Percentiles rank a stretch among this genome's conserved stretches.
Evolutionary conservation across 2,113 vertebrate genomes (phyloP).

Genomic region (Spermophilus dauricus): DNA sequence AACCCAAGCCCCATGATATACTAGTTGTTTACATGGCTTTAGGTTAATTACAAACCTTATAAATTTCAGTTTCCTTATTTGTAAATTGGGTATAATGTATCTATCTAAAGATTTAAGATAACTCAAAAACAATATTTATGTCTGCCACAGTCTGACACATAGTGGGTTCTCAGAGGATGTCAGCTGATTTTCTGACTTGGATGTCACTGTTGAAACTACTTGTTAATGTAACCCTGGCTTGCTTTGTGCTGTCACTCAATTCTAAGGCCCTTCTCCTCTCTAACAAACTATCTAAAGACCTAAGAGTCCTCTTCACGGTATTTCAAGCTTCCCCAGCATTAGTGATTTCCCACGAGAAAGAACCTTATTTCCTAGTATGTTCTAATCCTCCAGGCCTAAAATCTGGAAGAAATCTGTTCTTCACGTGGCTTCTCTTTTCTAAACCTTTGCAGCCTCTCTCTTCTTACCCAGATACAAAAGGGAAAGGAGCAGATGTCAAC

Average conservation of each 20-base stretch:
- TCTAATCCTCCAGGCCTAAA: slow-evolving; percentile 40
- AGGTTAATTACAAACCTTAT: background rate
- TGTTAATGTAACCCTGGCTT: background rate
- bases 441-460: background rate
- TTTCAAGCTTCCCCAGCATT: slow-evolving; percentile 47
- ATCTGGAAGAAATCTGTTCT: slow-evolving; percentile 30
- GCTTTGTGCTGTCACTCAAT: background rate
- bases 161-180: background rate
- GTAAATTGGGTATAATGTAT: background rate
- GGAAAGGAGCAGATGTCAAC: background rate
- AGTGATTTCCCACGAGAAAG: slow-evolving; percentile 70
- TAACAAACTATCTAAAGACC: background rate
- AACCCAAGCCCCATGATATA: background rate
- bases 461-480: background rate
- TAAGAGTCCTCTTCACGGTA: slow-evolving; percentile 51
- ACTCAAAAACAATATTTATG: background rate
- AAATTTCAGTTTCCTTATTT: slow-evolving; percentile 31
- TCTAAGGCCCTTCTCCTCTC: background rate
- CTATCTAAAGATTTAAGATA: background rate
- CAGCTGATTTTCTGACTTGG: background rate
- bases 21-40: background rate
- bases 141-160: background rate
- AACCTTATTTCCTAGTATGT: slow-evolving; percentile 60
- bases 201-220: background rate
- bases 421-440: slow-evolving; percentile 30